phyloP scores from a whole-genome alignment of 2,113 vertebrate genomes.

The Hippoglossus stenolepis region DNA sequence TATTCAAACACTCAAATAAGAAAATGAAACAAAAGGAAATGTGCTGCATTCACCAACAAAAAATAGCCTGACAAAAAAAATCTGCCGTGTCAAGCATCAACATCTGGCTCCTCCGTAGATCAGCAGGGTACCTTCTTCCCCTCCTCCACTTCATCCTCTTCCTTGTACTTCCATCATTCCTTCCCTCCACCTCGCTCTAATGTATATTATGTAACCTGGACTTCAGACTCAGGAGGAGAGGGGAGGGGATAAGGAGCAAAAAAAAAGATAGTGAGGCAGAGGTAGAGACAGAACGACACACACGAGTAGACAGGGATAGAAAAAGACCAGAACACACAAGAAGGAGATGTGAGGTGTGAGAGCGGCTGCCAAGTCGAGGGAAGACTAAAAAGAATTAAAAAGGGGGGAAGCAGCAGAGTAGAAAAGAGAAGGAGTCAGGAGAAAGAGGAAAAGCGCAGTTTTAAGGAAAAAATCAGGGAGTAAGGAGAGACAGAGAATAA shows the following conservation, averaged over 20 bases:
- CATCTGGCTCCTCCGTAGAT: slow-evolving; percentile 29
- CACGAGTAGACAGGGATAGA: slow-evolving; percentile 30
- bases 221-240: slow-evolving; percentile 42
- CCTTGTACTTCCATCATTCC: slow-evolving; percentile 6
- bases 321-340: slow-evolving; percentile 31
- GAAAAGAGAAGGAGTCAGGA: too few species aligned
- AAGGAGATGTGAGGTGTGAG: slow-evolving; percentile 28
- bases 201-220: slow-evolving; percentile 64
- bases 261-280: slow-evolving; percentile 25
- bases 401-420: not conserved
- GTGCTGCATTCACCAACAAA: not conserved
- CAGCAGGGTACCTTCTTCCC: slow-evolving; percentile 33
- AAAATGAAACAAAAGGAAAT: not conserved
- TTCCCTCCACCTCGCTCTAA: slow-evolving; percentile 47
- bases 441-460: too few species aligned
- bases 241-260: slow-evolving; percentile 33
- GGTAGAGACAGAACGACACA: slow-evolving; percentile 36
- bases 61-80: not conserved
- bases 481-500: not conserved
- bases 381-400: slow-evolving; percentile 3
- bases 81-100: slow-evolving; percentile 15
- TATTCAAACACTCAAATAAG: slow-evolving; percentile 12
- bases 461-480: not conserved
- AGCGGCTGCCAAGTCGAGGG: slow-evolving; percentile 28
- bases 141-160: slow-evolving; percentile 28